Evolutionary conservation across 1,140 invertebrate species (phyloP).

Genomic region (Phenacoccus solenopsis): DNA sequence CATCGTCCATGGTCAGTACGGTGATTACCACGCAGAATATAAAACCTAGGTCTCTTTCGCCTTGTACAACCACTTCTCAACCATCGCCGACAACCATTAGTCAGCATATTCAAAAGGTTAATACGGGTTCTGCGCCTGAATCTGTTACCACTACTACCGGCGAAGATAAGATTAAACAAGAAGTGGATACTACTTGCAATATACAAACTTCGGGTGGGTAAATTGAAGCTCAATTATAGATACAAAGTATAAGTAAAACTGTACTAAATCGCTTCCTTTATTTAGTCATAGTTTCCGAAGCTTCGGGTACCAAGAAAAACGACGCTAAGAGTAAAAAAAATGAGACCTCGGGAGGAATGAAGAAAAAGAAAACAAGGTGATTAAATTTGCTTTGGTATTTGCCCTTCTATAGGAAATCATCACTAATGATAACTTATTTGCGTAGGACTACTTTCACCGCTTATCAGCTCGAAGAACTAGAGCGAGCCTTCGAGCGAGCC

Average conservation of each 20-base stretch:
- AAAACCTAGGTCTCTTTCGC: background rate
- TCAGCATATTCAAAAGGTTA: conserved; percentile 7
- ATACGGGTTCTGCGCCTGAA: background rate
- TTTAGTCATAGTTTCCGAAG: background rate
- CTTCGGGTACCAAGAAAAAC: conserved; percentile 42
- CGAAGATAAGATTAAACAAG: conserved; percentile 6
- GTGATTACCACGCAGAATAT: background rate
- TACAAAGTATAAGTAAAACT: no score
- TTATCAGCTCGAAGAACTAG: conserved; percentile 87
- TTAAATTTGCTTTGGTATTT: conserved; percentile 22
- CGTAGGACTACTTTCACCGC: conserved; percentile 89
- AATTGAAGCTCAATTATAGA: background rate
- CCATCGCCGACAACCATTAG: background rate
- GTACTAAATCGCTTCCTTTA: background rate
- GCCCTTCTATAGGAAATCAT: background rate
- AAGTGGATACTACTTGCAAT: conserved; percentile 7
- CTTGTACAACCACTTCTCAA: conserved; percentile 6
- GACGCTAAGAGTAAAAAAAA: conserved; percentile 66
- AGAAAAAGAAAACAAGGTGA: conserved; percentile 88
- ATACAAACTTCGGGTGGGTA: background rate
- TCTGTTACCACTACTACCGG: background rate
- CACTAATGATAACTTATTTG: background rate
- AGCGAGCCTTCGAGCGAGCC: conserved; percentile 83
- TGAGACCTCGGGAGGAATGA: conserved; percentile 66
- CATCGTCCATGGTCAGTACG: background rate